Evolutionary conservation across 2,888 invertebrate genomes (phyloP).

Genomic region (Exocentrus adspersus): DNA sequence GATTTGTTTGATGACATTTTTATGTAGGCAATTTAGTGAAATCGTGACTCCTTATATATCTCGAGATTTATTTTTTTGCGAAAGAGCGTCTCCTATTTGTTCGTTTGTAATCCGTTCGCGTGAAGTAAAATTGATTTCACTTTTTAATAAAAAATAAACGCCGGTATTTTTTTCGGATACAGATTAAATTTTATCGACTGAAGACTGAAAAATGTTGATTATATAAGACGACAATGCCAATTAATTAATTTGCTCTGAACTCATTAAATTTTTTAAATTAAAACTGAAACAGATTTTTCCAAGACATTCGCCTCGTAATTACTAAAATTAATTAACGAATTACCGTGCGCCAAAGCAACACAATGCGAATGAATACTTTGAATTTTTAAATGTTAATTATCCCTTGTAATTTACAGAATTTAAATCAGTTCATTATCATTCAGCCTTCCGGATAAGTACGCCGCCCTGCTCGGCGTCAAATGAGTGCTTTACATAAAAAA

Average conservation of each 20-base stretch:
- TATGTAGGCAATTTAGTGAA: neutral
- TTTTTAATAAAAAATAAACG: too few species aligned
- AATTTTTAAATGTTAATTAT: constrained; percentile 24
- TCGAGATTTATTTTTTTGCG: neutral
- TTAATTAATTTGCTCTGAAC: too few species aligned
- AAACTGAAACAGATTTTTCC: too few species aligned
- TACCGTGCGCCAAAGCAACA: neutral
- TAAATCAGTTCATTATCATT: constrained; percentile 39
- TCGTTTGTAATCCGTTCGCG: too few species aligned
- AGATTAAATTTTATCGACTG: too few species aligned
- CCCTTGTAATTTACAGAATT: constrained; percentile 33
- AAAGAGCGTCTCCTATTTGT: too few species aligned
- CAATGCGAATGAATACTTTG: constrained; percentile 19
- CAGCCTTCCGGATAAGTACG: constrained; percentile 21
- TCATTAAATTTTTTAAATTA: too few species aligned
- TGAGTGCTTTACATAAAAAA: neutral
- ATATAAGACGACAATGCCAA: too few species aligned
- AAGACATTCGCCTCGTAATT: constrained; percentile 1
- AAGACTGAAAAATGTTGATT: too few species aligned
- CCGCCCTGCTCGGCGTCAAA: neutral
- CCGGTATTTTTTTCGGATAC: too few species aligned
- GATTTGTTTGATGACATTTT: neutral
- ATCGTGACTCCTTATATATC: neutral
- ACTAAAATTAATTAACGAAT: constrained; percentile 14
- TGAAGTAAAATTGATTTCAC: too few species aligned